Evolutionary conservation across 2,888 invertebrate genomes (phyloP), one percentile per base, ranked within the genome.

Genomic region (Hyles lineata): DNA sequence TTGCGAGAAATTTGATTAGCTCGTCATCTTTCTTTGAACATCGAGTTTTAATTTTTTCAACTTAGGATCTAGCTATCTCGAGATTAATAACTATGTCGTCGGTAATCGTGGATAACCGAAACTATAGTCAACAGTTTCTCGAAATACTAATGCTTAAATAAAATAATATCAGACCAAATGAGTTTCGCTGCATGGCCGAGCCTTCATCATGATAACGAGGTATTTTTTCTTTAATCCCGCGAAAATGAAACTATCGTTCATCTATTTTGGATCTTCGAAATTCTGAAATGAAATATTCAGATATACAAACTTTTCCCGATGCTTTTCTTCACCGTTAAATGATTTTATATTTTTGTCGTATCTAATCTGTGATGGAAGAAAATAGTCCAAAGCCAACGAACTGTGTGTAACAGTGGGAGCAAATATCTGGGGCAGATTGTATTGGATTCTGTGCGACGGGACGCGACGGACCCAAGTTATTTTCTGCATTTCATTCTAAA

Each of bases 1-100:
- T 91, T 87, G 83, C 80, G 86, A 83, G 84, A 90, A 92, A 92
- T 91, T 91, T 90, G 90, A 93, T 93, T 92, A 92, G 87, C 87
- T 89, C 84, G 85, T 90, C 91, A 91, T 92, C 89, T 88, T 87
- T 88, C 88, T 87, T 86, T 84, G 84, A 87, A 86, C 81, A 80
- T 82, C 78, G 84, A 87, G 84, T 87, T 87, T 84, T 85, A 85
- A 82, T 84, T 87, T 90, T 90, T 90, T 89, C n/a, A 83, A 85
- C 83, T 85, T 76, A 71, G 79, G 78, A 82, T 83, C 78, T 83
- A 82, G 76, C 77, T 76, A 76, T 84, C 78, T 77, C 74, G 72
- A 82, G 79, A 83, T 85, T 80, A 84, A 85, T 83, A 80, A 83
- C 78, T 77, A 77, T 79, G 79, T 79, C 74, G 76, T 76, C 79